phyloP scores from a whole-genome alignment of 2,113 vertebrate genomes.

The Accipiter cooperii region DNA sequence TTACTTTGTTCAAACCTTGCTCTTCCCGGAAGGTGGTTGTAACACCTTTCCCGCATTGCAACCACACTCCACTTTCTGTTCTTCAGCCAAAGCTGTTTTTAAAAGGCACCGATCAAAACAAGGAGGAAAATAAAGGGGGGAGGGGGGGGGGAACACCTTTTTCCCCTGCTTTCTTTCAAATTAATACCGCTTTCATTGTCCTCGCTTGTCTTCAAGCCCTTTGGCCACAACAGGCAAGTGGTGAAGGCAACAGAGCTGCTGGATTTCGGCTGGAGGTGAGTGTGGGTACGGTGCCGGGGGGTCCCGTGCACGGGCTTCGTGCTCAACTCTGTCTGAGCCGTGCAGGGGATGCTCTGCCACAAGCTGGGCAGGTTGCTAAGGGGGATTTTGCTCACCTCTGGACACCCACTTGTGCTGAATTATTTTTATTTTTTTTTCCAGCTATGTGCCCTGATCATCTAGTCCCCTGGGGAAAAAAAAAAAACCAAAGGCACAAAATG shows the following conservation, averaged over 20 bases:
- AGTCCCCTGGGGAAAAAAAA: neutral
- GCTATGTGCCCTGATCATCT: neutral
- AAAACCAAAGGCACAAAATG: no score
- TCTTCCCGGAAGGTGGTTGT: neutral
- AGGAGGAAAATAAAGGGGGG: neutral
- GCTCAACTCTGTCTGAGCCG: neutral
- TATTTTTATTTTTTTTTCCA: rapidly evolving
- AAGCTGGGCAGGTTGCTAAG: neutral
- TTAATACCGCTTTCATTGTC: rapidly evolving
- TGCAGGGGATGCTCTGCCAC: neutral
- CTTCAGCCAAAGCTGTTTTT: neutral
- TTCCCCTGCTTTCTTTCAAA: neutral
- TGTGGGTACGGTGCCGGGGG: no score
- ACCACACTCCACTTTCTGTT: neutral
- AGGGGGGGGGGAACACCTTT: neutral
- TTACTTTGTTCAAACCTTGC: neutral
- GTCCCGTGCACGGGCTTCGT: no score
- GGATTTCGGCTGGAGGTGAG: no score
- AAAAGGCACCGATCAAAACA: neutral
- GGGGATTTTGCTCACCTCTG: neutral
- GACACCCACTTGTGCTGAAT: neutral
- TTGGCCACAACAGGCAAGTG: neutral
- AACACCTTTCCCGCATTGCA: neutral
- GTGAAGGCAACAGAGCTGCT: rapidly evolving
- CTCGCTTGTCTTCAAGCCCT: neutral